Conservation (phyloP, 30 jellyfish, hydroid and myxozoan species). For the Sanderia malayensis region DNA sequence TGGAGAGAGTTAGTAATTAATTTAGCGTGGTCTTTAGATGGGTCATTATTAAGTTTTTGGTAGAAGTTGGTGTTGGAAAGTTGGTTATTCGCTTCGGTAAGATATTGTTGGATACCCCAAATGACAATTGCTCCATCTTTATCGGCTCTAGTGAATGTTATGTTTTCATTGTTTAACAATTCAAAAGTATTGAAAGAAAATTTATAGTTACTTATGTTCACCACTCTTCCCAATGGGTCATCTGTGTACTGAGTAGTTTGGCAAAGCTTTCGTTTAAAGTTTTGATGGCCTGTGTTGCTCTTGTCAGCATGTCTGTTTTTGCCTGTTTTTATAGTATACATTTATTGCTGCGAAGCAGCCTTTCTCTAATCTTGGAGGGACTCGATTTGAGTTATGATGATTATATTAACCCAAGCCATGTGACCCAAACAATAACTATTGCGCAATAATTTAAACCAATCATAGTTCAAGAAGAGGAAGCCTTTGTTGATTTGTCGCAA, state of each 20-base stretch:
- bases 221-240: conserved; percentile 12
- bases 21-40: not conserved
- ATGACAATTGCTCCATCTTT: not conserved
- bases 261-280: not conserved
- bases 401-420: no score
- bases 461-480: no score
- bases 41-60: not conserved
- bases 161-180: conserved; percentile 2
- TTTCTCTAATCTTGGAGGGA: no score
- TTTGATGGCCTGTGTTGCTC: conserved; percentile 13
- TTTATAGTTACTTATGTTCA: not conserved
- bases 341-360: no score
- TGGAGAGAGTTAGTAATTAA: not conserved
- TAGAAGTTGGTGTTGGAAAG: not conserved
- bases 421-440: no score
- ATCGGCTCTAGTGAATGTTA: not conserved
- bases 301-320: conserved; percentile 4
- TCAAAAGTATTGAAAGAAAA: conserved; percentile 5
- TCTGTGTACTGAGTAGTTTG: not conserved
- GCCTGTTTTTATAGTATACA: no score
- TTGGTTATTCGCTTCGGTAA: not conserved
- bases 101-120: conserved; percentile 1
- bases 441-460: no score
- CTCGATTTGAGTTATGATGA: no score
- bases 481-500: no score